Evolutionary conservation across 2,113 vertebrate genomes (phyloP).

Genomic region (human): DNA sequence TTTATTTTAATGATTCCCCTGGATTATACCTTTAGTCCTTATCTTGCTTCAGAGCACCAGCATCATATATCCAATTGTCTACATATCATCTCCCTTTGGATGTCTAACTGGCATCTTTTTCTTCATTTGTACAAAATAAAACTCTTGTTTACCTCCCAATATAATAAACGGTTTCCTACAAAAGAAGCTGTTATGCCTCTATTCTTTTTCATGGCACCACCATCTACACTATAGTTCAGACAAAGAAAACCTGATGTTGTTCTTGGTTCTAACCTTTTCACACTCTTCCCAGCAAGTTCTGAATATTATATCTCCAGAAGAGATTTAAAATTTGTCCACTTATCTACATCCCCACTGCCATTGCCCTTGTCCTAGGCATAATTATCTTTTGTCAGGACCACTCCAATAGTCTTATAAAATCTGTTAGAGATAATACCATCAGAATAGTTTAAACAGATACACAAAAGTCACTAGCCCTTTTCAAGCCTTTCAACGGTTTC

Average conservation of each 20-base stretch:
- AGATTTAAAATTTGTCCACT: not conserved
- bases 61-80: not conserved
- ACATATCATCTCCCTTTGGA: not conserved
- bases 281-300: not conserved
- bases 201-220: not conserved
- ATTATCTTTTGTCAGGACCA: not conserved
- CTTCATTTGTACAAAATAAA: not conserved
- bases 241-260: not conserved
- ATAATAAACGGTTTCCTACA: not conserved
- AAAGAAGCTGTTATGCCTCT: not conserved
- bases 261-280: not conserved
- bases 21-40: not conserved
- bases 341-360: not conserved
- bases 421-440: not conserved
- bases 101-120: not conserved
- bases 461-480: not conserved
- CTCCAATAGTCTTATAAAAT: not conserved
- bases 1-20: not conserved
- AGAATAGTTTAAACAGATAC: not conserved
- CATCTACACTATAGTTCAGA: not conserved
- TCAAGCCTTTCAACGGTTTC: not conserved
- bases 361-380: not conserved
- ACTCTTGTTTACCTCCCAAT: not conserved
- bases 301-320: not conserved
- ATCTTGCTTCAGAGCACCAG: not conserved